Conservation (phyloP, 2,113 vertebrate genomes). For the Apteryx owenii region DNA sequence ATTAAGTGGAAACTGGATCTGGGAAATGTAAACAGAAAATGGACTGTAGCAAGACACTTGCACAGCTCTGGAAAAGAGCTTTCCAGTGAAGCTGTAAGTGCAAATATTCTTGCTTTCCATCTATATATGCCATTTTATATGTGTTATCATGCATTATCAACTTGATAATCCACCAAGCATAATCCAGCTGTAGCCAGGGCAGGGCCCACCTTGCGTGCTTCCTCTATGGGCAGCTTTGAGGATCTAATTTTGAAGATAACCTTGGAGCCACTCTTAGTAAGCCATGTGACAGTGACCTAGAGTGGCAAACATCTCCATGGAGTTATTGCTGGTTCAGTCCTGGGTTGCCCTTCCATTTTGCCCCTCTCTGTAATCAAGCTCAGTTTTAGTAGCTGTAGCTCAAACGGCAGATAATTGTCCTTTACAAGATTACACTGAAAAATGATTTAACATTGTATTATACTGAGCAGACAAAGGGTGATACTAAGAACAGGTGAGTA, state of each 20-base stretch:
- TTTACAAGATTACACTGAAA: slow-evolving; percentile 49
- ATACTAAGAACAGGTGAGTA: slow-evolving; percentile 34
- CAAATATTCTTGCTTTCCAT: neutral
- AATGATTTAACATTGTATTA: slow-evolving; percentile 54
- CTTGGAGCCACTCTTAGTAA: neutral
- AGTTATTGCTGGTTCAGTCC: neutral
- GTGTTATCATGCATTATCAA: rapidly evolving
- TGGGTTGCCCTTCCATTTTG: neutral
- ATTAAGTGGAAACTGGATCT: neutral
- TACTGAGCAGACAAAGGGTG: slow-evolving; percentile 17
- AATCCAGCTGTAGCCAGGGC: neutral
- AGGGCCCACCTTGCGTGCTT: rapidly evolving
- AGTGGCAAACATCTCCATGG: neutral
- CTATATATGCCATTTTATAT: rapidly evolving
- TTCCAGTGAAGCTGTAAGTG: rapidly evolving
- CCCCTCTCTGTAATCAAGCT: slow-evolving; percentile 20
- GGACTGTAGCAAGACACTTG: too few relatives aligned
- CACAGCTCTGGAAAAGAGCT: neutral
- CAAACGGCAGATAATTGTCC: slow-evolving; percentile 41
- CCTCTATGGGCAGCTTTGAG: neutral
- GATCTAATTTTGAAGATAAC: neutral
- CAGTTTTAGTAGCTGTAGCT: neutral
- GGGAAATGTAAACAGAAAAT: neutral
- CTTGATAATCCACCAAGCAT: too few relatives aligned
- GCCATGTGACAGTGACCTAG: neutral